phyloP scores from a whole-genome alignment of 2,113 vertebrate genomes.

The Marmota flaviventris region DNA sequence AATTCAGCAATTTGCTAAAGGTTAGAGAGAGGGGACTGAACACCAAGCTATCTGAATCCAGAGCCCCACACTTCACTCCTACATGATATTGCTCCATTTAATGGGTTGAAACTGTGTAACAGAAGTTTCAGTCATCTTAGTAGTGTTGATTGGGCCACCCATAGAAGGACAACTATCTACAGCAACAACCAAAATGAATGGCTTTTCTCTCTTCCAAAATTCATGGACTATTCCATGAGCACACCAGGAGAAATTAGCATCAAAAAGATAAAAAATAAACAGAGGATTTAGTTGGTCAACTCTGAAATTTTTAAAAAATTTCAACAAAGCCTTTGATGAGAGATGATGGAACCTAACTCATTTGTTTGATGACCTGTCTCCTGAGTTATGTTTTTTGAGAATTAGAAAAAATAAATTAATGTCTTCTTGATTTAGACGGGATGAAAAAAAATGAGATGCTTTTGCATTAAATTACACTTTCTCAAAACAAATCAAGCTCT shows the following conservation, averaged over 20 bases:
- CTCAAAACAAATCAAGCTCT: background rate
- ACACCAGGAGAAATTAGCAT: background rate
- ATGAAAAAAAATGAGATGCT: conserved; percentile 17
- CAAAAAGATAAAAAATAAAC: background rate
- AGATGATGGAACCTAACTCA: background rate
- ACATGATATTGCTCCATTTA: background rate
- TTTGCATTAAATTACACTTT: background rate
- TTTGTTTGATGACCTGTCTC: background rate
- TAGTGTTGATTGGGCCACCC: background rate
- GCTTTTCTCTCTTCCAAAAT: background rate
- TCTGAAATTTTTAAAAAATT: background rate
- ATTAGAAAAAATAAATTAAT: background rate
- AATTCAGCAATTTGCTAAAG: background rate
- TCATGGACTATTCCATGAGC: background rate
- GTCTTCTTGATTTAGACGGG: background rate
- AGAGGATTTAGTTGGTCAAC: background rate
- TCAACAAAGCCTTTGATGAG: background rate
- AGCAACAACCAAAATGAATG: background rate
- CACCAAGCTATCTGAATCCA: background rate
- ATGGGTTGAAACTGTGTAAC: background rate
- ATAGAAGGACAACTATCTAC: background rate
- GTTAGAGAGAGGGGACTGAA: background rate
- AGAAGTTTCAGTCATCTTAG: background rate
- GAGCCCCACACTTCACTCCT: background rate
- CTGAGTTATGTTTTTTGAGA: background rate